Percentiles rank a stretch among this genome's conserved stretches.
phyloP scores from a whole-genome alignment of 2,888 invertebrate species.

The Meganola albula region DNA sequence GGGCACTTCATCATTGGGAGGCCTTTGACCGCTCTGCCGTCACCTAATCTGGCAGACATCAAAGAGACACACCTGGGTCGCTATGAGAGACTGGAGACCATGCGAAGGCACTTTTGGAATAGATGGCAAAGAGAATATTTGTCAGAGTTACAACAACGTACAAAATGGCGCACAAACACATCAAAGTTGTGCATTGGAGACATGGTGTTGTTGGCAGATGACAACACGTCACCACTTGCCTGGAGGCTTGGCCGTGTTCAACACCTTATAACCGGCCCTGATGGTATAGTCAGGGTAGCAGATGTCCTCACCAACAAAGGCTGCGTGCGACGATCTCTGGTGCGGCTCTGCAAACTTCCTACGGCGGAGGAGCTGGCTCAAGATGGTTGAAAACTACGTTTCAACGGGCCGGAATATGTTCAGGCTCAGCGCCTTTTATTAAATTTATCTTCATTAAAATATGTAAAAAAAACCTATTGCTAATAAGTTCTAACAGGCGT shows the following conservation, averaged over 20 bases:
- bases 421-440: too few species aligned
- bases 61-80: conserved; percentile 3
- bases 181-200: conserved; percentile 13
- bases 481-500: too few species aligned
- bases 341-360: conserved; percentile 7
- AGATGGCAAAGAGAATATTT: conserved; percentile 23
- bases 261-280: conserved; percentile 2
- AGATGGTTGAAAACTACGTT: conserved; percentile 4
- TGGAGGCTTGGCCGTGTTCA: conserved; percentile 6
- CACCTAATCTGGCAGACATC: neutral
- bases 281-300: conserved; percentile 6
- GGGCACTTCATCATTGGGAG: conserved; percentile 27
- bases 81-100: conserved; percentile 10
- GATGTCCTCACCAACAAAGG: conserved; percentile 7
- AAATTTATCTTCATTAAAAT: too few species aligned
- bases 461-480: too few species aligned
- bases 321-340: conserved; percentile 7
- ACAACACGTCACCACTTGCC: conserved; percentile 7
- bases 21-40: conserved; percentile 2
- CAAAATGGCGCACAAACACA: conserved; percentile 23
- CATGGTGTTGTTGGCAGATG: conserved; percentile 17
- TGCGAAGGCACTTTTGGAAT: conserved; percentile 18
- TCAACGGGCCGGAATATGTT: conserved; percentile 2
- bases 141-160: conserved; percentile 24
- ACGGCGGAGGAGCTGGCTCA: conserved; percentile 6